A percentile compares a stretch with the other conserved stretches of the same genome.
phyloP scores from a whole-genome alignment of 2,113 vertebrate species.

The Aldabrachelys gigantea region DNA sequence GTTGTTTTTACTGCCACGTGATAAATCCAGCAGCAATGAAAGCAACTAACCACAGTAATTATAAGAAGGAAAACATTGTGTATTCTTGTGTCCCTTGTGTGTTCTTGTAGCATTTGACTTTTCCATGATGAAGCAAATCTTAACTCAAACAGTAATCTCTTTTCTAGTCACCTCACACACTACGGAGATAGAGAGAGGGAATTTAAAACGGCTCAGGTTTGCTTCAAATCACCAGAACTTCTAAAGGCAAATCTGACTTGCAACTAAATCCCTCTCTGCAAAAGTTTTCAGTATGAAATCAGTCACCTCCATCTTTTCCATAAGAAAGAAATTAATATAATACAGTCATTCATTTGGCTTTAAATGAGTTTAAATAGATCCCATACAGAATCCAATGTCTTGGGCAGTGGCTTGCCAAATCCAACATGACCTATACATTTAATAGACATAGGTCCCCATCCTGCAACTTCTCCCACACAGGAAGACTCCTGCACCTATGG shows the following conservation, averaged over 20 bases:
- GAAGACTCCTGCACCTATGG: neutral
- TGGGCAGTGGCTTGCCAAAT: fast-evolving
- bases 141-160: neutral
- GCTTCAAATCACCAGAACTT: neutral
- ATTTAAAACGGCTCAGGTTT: neutral
- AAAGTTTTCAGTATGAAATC: neutral
- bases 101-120: neutral
- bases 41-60: neutral
- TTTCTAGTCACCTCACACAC: neutral
- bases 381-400: neutral
- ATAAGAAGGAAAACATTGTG: neutral
- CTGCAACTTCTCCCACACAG: neutral
- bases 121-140: neutral
- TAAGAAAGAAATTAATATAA: neutral
- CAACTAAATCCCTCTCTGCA: neutral
- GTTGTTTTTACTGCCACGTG: neutral
- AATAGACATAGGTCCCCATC: fast-evolving
- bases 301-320: neutral
- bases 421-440: neutral
- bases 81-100: neutral
- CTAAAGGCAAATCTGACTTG: neutral
- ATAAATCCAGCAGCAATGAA: neutral
- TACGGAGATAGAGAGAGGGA: neutral
- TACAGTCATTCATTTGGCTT: fast-evolving
- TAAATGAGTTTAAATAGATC: neutral